Conservation (phyloP, 2,888 invertebrate genomes). For the Ophion obscuratus region DNA sequence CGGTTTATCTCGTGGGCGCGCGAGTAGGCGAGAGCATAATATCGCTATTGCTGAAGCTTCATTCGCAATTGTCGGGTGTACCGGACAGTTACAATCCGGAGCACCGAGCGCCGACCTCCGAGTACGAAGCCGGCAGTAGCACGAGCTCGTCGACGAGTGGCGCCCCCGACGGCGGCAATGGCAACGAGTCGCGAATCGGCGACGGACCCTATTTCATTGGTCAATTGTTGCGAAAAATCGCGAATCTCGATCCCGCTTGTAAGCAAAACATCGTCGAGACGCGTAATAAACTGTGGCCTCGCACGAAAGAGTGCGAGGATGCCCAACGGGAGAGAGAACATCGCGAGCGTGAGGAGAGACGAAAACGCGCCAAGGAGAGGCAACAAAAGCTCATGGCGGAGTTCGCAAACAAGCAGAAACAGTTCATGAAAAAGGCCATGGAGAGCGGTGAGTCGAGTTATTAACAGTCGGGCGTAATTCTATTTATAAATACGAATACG, state of each 20-base stretch:
- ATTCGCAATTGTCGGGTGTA: conserved; percentile 93
- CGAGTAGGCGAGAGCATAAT: conserved; percentile 94
- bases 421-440: conserved; percentile 94
- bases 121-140: conserved; percentile 21
- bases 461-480: too few relatives aligned
- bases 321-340: conserved; percentile 89
- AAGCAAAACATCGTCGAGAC: conserved; percentile 89
- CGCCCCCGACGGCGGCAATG: conserved; percentile 53
- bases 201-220: conserved; percentile 96
- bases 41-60: conserved; percentile 94
- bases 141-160: conserved; percentile 53
- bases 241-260: conserved; percentile 89
- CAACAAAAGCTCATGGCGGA: conserved; percentile 97
- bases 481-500: too few relatives aligned
- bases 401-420: conserved; percentile 95
- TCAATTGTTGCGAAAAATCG: conserved; percentile 91
- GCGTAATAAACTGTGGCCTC: conserved; percentile 91
- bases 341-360: conserved; percentile 92
- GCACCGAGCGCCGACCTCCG: conserved; percentile 48
- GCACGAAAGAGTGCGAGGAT: conserved; percentile 91
- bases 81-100: conserved; percentile 90
- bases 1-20: conserved; percentile 83
- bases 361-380: conserved; percentile 93
- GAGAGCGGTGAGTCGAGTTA: conserved; percentile 85
- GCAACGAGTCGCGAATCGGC: conserved; percentile 86